Conservation (phyloP, 2,113 vertebrate species). For the Phyllostomus hastatus region DNA sequence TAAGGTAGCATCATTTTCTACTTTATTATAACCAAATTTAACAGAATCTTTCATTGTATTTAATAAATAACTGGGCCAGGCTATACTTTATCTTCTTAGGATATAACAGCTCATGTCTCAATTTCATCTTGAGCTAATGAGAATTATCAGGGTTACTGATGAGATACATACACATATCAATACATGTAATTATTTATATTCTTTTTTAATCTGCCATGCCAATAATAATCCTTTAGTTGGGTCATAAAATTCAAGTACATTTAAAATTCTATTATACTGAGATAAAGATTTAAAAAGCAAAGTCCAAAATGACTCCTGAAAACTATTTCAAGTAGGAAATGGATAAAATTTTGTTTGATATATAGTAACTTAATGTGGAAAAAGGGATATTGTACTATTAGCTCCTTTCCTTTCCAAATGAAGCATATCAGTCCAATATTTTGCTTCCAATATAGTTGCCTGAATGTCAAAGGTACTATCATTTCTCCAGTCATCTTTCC, state of each 20-base stretch:
- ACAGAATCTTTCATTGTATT: not conserved
- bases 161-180: not conserved
- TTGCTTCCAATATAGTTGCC: not conserved
- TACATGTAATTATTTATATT: not conserved
- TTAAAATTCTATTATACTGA: not conserved
- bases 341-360: not conserved
- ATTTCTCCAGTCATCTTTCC: not conserved
- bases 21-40: conserved; percentile 18
- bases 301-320: not conserved
- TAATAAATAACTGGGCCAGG: not conserved
- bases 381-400: not conserved
- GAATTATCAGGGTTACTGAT: not conserved
- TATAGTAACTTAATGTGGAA: not conserved
- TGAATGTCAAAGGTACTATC: not conserved
- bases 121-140: not conserved
- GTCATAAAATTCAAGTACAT: not conserved
- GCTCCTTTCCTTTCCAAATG: not conserved
- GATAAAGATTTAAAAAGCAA: conserved; percentile 8
- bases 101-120: not conserved
- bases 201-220: not conserved
- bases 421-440: not conserved
- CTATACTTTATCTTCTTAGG: not conserved
- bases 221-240: conserved; percentile 4
- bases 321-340: not conserved
- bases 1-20: not conserved